Evolutionary conservation across 2,113 vertebrate genomes (phyloP), one percentile per base, ranked within the genome.

Genomic region (Centropus unirufus): DNA sequence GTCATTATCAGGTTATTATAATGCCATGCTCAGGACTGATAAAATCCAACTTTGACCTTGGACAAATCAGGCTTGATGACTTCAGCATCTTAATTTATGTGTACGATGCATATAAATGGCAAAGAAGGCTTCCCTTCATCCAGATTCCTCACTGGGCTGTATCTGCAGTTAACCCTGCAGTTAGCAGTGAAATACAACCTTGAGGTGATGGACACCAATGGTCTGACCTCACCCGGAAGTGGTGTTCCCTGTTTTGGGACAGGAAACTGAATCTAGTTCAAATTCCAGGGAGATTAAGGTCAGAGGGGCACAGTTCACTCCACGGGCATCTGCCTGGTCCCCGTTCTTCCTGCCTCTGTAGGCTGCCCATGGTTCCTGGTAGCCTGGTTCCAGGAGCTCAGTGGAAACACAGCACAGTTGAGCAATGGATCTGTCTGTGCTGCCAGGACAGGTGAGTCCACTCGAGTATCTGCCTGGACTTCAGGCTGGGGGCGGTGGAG

Each of bases 201-300:
- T 23, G 7, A 47, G 39, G 72, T 15, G 36, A 55, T 55, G 59
- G 40, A 29, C 70, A 66, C 36, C 8, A 1, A 29, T 7, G 39
- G 40, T 14, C 83, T 93, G 94, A 89, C 73, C 32, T 69, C 95
- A 93, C 54, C 73, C 77, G 49, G 69, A 21, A 57, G 32, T 0
- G 9, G 27, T 57, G 52, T 24, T 86, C 26, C 30, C 59, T 12
- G 0, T 58, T 92, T 92, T 58, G 82, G 82, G 74, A 52, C 87
- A 85, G 80, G 76, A 55, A 18, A 16, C 39, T 26, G 78, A 46
- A 95, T 91, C 70, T 42, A 77, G 92, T 94, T 93, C 89, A 94
- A 6, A 83, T 96, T 92, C 93, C 96, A 85, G 32, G 86, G 61
- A 51, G 89, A 97, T 95, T 93, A 62, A 93, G 93, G 90, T 84